Evolutionary conservation across 2,797 vertebrate species (phyloP), one percentile per base, ranked within the genome.

Genomic region (Catostomus latipinnis): DNA sequence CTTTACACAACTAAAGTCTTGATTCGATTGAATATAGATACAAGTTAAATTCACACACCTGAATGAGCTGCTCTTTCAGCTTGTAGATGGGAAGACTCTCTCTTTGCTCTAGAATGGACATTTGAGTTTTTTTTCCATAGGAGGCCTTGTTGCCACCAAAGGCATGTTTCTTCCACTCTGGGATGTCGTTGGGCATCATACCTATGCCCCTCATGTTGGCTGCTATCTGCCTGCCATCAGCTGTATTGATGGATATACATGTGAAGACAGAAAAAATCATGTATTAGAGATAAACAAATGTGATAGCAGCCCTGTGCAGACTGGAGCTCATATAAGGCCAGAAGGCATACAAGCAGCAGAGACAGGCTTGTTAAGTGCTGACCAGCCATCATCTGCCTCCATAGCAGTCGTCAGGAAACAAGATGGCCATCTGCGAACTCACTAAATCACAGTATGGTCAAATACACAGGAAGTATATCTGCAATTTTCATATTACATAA

Each of bases 121-220:
- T 92, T 79, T 97, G 95, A 0, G 97, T 99, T 92, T 98, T 99
- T 88, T 98, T 99, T 61, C 98, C 98, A 0, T 99, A 99, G 0
- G 98, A 99, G 22, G 97, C 98, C 90, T 99, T 99, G 91, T 99
- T 99, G 77, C 98, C 98, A 49, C 98, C 97, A 83, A 99, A 99
- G 0, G 98, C 98, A 46, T 99, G 97, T 81, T 98, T 99, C 94
- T 99, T 99, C 98, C 98, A 99, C 89, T 99, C 98, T 0, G 98
- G 98, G 88, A 99, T 98, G 88, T 99, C 97, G 0, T 96, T 98
- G 73, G 97, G 97, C 98, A 98, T 99, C 97, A 99, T 98, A 78
- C 97, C 97, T 78, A 99, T 99, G 48, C 97, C 98, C 74, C 98
- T 89, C 97, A 99, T 99, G 90, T 99, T 99, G 78, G 97, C 98